Base-by-base conservation (phyloP, 1,140 invertebrate species). In the Antheraea pernyi region DNA sequence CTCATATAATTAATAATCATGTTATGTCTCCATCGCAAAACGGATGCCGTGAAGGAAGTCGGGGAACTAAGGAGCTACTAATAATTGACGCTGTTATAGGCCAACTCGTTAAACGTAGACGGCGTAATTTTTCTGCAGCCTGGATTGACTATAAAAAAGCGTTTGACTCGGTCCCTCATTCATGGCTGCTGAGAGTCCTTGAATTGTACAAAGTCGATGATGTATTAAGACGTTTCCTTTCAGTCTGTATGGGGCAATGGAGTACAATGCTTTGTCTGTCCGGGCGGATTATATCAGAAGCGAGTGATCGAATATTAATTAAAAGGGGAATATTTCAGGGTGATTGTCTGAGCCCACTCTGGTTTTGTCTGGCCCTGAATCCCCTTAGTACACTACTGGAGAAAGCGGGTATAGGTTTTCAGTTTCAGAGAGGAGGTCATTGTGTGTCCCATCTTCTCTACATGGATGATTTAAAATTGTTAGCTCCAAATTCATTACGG, bases 261-360 rank as follows among this genome's bases (percentile, higher is more conserved):
- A 74, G 39, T 60, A 74, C 72, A 42, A 61, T 60, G 8, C 65
- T 74, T 68, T 63, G 61, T 63, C 46, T 64, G 13, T 19, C 42
- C 13, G 65, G 65, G 9, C 66, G 64, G 48, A 16, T 22, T 10
- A 9, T 68, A 13, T 13, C 60, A 53, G 64, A 13, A 18, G 59
- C 13, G 3, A 30, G 58, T n/a, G 48, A 69, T 58, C 64, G 13
- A 19, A 69, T 73, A 1, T 37, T 9, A 19, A 73, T 73, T 19
- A 30, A 53, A 22, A 46, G 71, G 48, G 75, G 73, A 53, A 81
- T 79, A n/a, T 79, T 81, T 37, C 77, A 79, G 58, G 75, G 77
- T 11, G 79, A 77, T 58, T 65, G 67, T 59, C 63, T 79, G 36
- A 79, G 75, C 61, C 70, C 75, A 18, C 64, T 77, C 16, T 79